These are phyloP conservation scores for Epinotia brunnichana DNA, from an alignment of 2,888 invertebrate species.

Conservation along the genomic window DNA sequence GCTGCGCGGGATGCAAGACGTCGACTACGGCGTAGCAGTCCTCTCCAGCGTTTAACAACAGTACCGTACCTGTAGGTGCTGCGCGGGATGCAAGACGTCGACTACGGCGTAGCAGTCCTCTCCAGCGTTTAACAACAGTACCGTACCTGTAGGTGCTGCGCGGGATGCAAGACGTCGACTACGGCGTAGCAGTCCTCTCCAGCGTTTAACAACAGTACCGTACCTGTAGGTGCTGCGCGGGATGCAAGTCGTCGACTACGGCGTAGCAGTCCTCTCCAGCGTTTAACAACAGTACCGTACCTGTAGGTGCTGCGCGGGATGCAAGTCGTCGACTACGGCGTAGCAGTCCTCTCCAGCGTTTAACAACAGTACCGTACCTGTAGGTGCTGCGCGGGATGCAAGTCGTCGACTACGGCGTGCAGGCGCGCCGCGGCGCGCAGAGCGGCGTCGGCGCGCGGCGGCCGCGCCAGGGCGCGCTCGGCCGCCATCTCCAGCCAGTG, in stretches of 20 bases:
- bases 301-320: conserved; percentile 75
- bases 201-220: conserved; percentile 42
- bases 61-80: conserved; percentile 84
- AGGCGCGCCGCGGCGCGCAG: conserved; percentile 67
- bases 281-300: conserved; percentile 73
- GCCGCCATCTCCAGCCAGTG: conserved; percentile 70
- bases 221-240: conserved; percentile 55
- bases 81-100: conserved; percentile 51
- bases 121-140: too few relatives aligned
- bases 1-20: too few relatives aligned
- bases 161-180: too few relatives aligned
- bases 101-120: too few relatives aligned
- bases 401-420: conserved; percentile 51
- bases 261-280: too few relatives aligned
- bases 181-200: too few relatives aligned
- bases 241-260: conserved; percentile 58
- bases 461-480: conserved; percentile 51
- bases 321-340: conserved; percentile 64
- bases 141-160: too few relatives aligned
- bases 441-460: conserved; percentile 61
- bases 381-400: conserved; percentile 69
- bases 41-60: too few relatives aligned
- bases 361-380: conserved; percentile 80
- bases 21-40: too few relatives aligned
- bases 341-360: conserved; percentile 42